Evolutionary conservation across 2,797 vertebrate species (phyloP), one percentile per base, ranked within the genome.

Genomic region (Gymnodraco acuticeps): DNA sequence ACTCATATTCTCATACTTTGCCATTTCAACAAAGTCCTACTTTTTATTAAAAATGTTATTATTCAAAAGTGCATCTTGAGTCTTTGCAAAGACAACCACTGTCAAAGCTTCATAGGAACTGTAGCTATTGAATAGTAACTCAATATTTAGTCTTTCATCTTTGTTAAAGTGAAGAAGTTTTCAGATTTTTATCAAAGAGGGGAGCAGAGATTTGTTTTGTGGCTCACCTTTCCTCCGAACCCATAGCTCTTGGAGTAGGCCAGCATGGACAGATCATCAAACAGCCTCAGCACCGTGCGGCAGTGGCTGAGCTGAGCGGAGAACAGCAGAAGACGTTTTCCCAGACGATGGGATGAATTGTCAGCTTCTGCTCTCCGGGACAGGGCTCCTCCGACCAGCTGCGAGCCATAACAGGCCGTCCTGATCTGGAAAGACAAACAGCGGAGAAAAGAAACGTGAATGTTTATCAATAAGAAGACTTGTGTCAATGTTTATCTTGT

Each of bases 221-320:
- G 53, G 8, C 74, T 83, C 91, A 98, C 97, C 95, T 91, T 61
- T 9, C 88, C 75, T 64, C 98, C 98, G 38, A 97, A 80, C 48
- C 98, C 97, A 0, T 99, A 99, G 70, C 93, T 86, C 52, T 87
- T 88, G 42, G 95, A 96, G 90, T 96, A 95, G 2, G 94, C 73
- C 55, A 97, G 84, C 98, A 97, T 97, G 85, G 97, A 94, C 14
- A 96, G 81, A 70, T 98, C 97, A 10, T 99, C 98, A 15, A 99
- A 98, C 78, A 99, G 95, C 66, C 98, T 91, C 72, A 99, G 93
- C 52, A 95, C 93, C 0, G 97, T 97, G 90, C 98, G 92, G 87
- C 97, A 99, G 69, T 96, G 95, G 80, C 96, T 98, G 78, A 99
- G 94, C 88, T 97, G 96, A 70, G 96, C 94, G 0, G 98, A 97